phyloP scores from a whole-genome alignment of 2,888 invertebrate species.

The Crossocerus cetratus region DNA sequence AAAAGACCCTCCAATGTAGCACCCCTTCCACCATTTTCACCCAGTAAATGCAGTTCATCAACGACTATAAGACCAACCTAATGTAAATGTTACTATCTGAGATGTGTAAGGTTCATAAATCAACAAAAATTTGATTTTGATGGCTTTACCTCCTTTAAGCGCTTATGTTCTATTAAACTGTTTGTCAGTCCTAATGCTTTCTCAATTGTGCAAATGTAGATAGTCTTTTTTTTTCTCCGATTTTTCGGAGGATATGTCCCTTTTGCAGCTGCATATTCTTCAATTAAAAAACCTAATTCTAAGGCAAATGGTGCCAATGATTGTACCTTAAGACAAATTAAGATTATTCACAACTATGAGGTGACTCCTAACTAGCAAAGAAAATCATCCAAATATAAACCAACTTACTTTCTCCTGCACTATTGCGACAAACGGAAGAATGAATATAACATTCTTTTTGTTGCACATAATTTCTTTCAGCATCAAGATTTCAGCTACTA shows the following conservation, averaged over 20 bases:
- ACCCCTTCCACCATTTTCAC: constrained; percentile 90
- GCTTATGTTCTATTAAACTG: constrained; percentile 87
- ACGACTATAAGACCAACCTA: constrained; percentile 80
- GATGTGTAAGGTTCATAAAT: neutral
- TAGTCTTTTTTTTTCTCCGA: constrained; percentile 86
- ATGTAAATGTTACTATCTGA: constrained; percentile 17
- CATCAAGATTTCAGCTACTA: constrained; percentile 97
- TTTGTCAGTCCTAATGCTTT: constrained; percentile 92
- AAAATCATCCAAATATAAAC: neutral
- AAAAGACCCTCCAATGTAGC: constrained; percentile 90
- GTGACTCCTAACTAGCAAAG: constrained; percentile 11
- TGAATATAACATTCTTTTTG: constrained; percentile 90
- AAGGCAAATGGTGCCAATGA: constrained; percentile 92
- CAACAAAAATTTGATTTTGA: neutral
- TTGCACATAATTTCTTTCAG: constrained; percentile 89
- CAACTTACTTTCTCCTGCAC: constrained; percentile 95
- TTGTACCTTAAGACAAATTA: constrained; percentile 81
- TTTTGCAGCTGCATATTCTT: constrained; percentile 96
- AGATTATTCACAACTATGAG: constrained; percentile 21
- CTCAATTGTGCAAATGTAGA: constrained; percentile 96
- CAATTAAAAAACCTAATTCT: constrained; percentile 91
- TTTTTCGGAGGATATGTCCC: constrained; percentile 90
- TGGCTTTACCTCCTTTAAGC: constrained; percentile 79
- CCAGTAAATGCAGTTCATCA: constrained; percentile 96
- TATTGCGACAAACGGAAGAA: constrained; percentile 96